Evolutionary conservation across 2,888 invertebrate species (phyloP).

Genomic region (Tuberolachnus salignus): DNA sequence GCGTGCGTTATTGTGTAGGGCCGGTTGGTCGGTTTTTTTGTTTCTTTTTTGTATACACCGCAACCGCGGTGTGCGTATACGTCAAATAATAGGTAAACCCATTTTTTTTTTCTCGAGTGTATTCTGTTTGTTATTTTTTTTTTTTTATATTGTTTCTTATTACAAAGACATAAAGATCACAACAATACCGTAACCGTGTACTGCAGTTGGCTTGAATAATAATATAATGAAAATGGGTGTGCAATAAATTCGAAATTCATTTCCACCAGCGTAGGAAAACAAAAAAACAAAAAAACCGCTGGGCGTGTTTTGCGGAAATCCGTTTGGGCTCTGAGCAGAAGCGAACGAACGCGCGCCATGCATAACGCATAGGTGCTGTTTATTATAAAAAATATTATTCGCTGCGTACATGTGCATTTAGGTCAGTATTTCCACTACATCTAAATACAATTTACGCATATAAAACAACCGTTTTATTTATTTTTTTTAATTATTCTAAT

Average conservation of each 20-base stretch:
- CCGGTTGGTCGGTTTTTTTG: neutral
- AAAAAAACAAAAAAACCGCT: neutral
- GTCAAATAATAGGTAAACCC: no score
- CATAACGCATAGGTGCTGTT: no score
- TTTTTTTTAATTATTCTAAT: constrained; percentile 5
- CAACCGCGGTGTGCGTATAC: neutral
- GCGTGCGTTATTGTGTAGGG: neutral
- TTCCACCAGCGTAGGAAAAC: constrained; percentile 18
- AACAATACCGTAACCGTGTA: constrained; percentile 3
- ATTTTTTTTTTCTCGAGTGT: no score
- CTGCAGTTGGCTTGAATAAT: neutral
- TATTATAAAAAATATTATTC: no score
- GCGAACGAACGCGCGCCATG: no score
- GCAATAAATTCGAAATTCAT: constrained; percentile 49
- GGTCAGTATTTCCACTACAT: neutral
- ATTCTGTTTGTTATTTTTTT: no score
- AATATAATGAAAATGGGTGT: constrained; percentile 48
- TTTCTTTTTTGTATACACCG: no score
- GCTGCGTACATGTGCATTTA: constrained; percentile 6
- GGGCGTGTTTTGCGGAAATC: constrained; percentile 56
- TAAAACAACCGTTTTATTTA: constrained; percentile 28
- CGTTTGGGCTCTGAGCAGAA: constrained; percentile 35
- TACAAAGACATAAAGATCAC: constrained; percentile 27
- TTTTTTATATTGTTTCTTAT: constrained; percentile 26
- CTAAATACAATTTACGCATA: neutral